Percentiles rank a stretch among this genome's conserved stretches.
phyloP scores from a whole-genome alignment of 2,797 vertebrate species.

The Chrysolophus pictus region DNA sequence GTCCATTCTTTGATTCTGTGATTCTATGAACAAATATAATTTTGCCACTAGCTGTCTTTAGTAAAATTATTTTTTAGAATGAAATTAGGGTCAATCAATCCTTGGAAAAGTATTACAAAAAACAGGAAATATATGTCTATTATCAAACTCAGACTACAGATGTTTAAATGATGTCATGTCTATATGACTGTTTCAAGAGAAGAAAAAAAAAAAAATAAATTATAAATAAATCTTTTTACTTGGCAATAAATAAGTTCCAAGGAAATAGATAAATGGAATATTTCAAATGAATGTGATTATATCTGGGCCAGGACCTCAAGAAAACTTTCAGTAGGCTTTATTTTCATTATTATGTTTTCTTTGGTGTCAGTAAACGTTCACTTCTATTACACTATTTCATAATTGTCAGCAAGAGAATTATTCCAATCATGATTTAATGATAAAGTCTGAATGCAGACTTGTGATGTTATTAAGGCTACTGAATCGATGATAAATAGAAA shows the following conservation, averaged over 20 bases:
- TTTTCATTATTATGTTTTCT: neutral
- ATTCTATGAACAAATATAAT: neutral
- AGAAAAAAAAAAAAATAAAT: neutral
- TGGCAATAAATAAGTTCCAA: neutral
- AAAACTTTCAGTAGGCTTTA: neutral
- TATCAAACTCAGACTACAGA: neutral
- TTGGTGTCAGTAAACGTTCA: neutral
- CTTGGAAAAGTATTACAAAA: neutral
- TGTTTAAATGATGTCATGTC: neutral
- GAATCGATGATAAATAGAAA: neutral
- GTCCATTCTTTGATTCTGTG: too few species aligned
- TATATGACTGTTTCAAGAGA: neutral
- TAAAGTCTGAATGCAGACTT: conserved; percentile 4
- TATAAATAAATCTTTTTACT: neutral
- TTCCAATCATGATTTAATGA: neutral
- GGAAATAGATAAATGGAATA: accelerated
- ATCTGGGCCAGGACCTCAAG: accelerated
- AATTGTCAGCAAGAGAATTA: neutral
- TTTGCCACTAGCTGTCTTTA: neutral
- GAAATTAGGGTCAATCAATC: neutral
- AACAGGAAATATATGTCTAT: accelerated
- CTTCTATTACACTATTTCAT: neutral
- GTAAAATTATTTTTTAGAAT: neutral
- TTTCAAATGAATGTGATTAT: neutral
- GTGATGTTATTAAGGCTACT: neutral